Conservation (phyloP, 1,140 invertebrate species). For the Drosophila persimilis region DNA sequence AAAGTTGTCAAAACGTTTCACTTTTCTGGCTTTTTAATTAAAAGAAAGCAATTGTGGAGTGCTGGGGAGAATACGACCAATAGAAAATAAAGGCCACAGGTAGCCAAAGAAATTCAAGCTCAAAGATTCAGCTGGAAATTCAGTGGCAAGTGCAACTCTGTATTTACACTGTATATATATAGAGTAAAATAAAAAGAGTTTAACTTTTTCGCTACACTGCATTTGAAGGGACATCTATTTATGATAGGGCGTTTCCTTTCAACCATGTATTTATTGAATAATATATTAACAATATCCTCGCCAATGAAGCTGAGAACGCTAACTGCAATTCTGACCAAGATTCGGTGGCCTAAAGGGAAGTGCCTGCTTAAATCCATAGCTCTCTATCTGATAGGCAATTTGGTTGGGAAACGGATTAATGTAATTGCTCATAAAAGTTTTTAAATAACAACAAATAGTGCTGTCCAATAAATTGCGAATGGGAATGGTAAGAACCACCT, state of each 20-base stretch:
- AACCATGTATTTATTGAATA: slow-evolving; percentile 7
- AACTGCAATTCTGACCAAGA: slow-evolving; percentile 3
- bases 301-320: slow-evolving; percentile 11
- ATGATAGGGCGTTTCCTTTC: slow-evolving; percentile 25
- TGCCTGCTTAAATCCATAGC: not conserved
- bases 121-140: too few relatives aligned
- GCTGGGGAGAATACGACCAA: too few relatives aligned
- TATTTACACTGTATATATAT: too few relatives aligned
- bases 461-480: too few relatives aligned
- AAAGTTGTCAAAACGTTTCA: not conserved
- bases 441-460: too few relatives aligned
- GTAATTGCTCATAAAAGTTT: too few relatives aligned
- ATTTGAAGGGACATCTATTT: slow-evolving; percentile 14
- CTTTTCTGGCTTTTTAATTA: not conserved
- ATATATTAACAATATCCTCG: not conserved
- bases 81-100: not conserved
- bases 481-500: too few relatives aligned
- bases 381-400: not conserved
- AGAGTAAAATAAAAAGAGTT: too few relatives aligned
- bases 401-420: slow-evolving; percentile 8
- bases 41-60: not conserved
- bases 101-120: too few relatives aligned
- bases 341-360: slow-evolving; percentile 2
- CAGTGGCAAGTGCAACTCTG: too few relatives aligned
- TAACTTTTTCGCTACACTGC: too few relatives aligned